Base-by-base conservation (phyloP, 2,797 vertebrate genomes). In the Limnodromus scolopaceus region DNA sequence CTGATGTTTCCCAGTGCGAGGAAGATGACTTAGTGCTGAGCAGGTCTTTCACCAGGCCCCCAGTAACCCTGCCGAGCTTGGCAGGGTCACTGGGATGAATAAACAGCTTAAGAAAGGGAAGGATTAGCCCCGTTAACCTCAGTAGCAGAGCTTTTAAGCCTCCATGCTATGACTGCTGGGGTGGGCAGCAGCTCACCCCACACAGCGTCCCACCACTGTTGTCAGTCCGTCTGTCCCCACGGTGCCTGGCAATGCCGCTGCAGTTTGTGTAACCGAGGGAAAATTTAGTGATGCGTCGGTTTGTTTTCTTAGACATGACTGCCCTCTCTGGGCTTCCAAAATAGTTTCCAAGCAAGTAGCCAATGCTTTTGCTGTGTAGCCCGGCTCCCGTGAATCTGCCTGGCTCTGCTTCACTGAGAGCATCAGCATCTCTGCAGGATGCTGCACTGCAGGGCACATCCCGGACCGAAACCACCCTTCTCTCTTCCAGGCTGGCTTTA, bases 351-450 rank as follows among this genome's bases (percentile, higher is more conserved):
- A 86, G 51, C 38, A 34, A 72, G 49, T 5, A 79, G 54, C 16
- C 1, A 1, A 6, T 69, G 57, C 38, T 49, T 70, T 76, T n/a
- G 22, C n/a, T 41, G 51, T 1, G 0, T 48, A 25, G 10, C 8
- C 23, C 8, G 1, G 1, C 16, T 49, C 28, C 24, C 18, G 2
- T 1, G 0, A 25, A 17, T 13, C 65, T 22, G 22, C 46, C 2
- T 10, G 16, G n/a, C 32, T 60, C 41, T 0, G 2, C 64, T 65
- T 13, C 6, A 11, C 13, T 14, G 2, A 0, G 0, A 39, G 46
- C 28, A 28, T 32, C 58, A 39, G 51, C 32, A 32, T 32, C 58
- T 61, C 49, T 76, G 88, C 68, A 63, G 86, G 30, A 12, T 36
- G 51, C 39, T 57, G 46, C 1, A 0, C 17, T 28, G 18, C 39